phyloP scores from a whole-genome alignment of 1,140 invertebrate species.

The Monomorium pharaonis region DNA sequence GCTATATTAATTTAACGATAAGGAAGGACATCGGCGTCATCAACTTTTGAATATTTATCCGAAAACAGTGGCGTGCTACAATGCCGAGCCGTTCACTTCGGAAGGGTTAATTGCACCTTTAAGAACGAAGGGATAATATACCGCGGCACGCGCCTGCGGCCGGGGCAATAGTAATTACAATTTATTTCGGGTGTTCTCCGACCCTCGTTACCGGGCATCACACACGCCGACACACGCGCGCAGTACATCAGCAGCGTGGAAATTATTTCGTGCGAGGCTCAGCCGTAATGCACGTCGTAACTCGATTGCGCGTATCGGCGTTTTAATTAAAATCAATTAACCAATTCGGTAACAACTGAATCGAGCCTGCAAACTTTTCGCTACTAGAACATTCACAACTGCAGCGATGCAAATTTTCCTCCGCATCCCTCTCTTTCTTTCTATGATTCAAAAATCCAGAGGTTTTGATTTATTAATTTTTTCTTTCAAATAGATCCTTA shows the following conservation, averaged over 20 bases:
- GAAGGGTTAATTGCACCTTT: slow-evolving; percentile 46
- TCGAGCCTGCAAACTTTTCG: not conserved
- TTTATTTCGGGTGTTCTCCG: slow-evolving; percentile 46
- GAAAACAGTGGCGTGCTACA: slow-evolving; percentile 11
- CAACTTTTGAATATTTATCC: slow-evolving; percentile 35
- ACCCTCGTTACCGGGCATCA: slow-evolving; percentile 40
- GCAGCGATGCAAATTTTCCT: not conserved
- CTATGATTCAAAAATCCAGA: not conserved
- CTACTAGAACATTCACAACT: not conserved
- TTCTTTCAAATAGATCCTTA: no score
- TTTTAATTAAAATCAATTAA: slow-evolving; percentile 45
- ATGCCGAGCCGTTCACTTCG: not conserved
- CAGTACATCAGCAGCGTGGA: not conserved
- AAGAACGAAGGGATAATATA: slow-evolving; percentile 34
- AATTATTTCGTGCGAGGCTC: slow-evolving; percentile 25
- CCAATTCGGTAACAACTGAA: not conserved
- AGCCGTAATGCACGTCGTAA: not conserved
- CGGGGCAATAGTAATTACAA: slow-evolving; percentile 50
- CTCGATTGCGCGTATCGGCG: not conserved
- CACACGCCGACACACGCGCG: slow-evolving; percentile 3
- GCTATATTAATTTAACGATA: slow-evolving; percentile 21
- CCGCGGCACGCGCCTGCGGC: slow-evolving; percentile 24
- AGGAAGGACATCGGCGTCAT: not conserved
- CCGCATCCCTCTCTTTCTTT: not conserved
- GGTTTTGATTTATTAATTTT: no score